Conservation (phyloP, 2,888 invertebrate species). For the Bombyx huttoni region DNA sequence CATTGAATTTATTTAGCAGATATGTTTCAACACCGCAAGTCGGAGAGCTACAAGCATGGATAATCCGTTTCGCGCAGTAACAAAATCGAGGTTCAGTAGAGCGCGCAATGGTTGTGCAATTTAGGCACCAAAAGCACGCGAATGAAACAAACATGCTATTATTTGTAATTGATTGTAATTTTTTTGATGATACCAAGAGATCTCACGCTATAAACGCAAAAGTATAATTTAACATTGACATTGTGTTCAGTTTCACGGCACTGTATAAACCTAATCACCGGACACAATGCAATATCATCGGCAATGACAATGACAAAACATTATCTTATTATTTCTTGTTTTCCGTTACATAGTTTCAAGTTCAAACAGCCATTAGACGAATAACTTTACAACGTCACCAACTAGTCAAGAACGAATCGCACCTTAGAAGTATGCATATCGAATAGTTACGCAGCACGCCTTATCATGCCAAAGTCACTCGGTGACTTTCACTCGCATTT, state of each 20-base stretch:
- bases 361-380: not conserved
- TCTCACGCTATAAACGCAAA: not conserved
- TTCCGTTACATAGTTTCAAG: not conserved
- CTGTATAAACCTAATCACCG: not conserved
- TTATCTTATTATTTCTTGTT: not conserved
- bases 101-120: constrained; percentile 49
- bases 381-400: not conserved
- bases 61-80: constrained; percentile 37
- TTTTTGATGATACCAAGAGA: not conserved
- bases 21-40: not conserved
- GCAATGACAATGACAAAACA: not conserved
- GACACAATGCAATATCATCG: not conserved
- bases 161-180: not conserved
- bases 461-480: constrained; percentile 54
- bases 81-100: constrained; percentile 50
- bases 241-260: not conserved
- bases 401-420: not conserved
- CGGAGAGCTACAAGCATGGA: constrained; percentile 30
- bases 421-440: not conserved
- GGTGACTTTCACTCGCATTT: constrained; percentile 67
- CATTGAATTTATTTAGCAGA: not conserved
- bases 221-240: constrained; percentile 4
- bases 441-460: constrained; percentile 8
- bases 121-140: constrained; percentile 23
- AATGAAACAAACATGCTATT: not conserved